Percentiles rank a stretch among this genome's conserved stretches.
Evolutionary conservation across 2,797 vertebrate genomes (phyloP).

Genomic region (Benthosema pterotum): DNA sequence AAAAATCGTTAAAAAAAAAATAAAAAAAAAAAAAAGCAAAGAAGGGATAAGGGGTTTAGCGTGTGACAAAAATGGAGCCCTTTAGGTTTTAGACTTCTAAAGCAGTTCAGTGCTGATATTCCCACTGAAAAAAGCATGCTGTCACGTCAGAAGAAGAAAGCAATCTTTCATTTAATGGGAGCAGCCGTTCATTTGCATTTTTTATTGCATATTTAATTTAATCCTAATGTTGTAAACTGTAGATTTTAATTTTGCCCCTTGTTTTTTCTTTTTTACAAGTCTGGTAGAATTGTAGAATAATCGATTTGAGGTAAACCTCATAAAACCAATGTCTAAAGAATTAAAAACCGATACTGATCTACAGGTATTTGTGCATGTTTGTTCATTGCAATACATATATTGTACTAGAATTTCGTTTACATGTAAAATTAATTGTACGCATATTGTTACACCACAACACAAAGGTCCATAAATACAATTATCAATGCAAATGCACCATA

Average conservation of each 20-base stretch:
- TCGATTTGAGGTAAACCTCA: slow-evolving; percentile 24
- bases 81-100: neutral
- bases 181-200: slow-evolving; percentile 17
- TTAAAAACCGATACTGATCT: slow-evolving; percentile 23
- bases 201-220: slow-evolving; percentile 40
- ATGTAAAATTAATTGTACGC: too few species aligned
- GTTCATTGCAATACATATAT: neutral
- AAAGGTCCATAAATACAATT: too few species aligned
- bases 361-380: neutral
- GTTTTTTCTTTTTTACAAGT: slow-evolving; percentile 18
- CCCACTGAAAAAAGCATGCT: slow-evolving; percentile 22
- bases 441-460: too few species aligned
- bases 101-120: slow-evolving; percentile 22
- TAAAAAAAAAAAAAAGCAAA: too few species aligned
- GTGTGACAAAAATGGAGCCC: too few species aligned
- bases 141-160: neutral
- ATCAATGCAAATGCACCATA: too few species aligned
- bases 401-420: too few species aligned
- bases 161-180: neutral
- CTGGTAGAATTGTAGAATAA: slow-evolving; percentile 15
- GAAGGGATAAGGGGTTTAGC: too few species aligned
- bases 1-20: too few species aligned
- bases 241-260: slow-evolving; percentile 13
- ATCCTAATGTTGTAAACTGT: slow-evolving; percentile 26
- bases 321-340: slow-evolving; percentile 44